Base-by-base conservation (phyloP, 2,797 vertebrate genomes). In the Characodon lateralis region DNA sequence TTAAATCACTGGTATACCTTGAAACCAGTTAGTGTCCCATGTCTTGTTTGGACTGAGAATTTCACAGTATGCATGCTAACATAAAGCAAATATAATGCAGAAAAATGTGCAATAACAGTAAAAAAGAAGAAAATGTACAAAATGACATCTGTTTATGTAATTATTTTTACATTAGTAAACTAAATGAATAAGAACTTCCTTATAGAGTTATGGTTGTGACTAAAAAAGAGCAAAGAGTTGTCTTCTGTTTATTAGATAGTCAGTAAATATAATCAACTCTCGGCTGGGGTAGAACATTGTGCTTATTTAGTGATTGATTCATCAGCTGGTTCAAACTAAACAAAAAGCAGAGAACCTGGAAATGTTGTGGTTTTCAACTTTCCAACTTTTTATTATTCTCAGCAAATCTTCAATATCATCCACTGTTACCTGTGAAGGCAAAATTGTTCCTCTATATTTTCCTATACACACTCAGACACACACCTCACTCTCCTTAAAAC, bases 241-340 rank as follows among this genome's bases (percentile, higher is more conserved):
- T 39, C 61, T 18, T 65, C 18, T 8, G 20, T 65, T 65, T 18
- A 65, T 65, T 65, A 71, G 13, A 26, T 26, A 16, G 20, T 69
- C 7, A 53, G 71, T 82, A 73, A 82, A 66, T 41, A 48, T 9
- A 74, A 41, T 31, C 28, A 74, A 51, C 18, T 72, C 74, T 55
- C 68, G 84, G 39, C 68, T 26, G 72, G 76, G 71, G 31, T 72
- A 76, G 77, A 73, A 56, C 1, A 24, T 81, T 14, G 61, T 80
- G 69, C 26, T 1, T 80, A 71, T 69, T 80, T 77, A 87, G 26
- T 66, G 72, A 83, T 63, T 78, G 85, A 86, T 73, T 87, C 74
- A 18, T 87, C 76, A 56, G 74, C 81, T 83, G 77, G 51, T 85
- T 89, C 50, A 79, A 88, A 91, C 88, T 90, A 93, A 93, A 91